These are phyloP conservation scores for Graptemys geographica DNA, from an alignment of 2,797 vertebrate species.

Conservation along the genomic window DNA sequence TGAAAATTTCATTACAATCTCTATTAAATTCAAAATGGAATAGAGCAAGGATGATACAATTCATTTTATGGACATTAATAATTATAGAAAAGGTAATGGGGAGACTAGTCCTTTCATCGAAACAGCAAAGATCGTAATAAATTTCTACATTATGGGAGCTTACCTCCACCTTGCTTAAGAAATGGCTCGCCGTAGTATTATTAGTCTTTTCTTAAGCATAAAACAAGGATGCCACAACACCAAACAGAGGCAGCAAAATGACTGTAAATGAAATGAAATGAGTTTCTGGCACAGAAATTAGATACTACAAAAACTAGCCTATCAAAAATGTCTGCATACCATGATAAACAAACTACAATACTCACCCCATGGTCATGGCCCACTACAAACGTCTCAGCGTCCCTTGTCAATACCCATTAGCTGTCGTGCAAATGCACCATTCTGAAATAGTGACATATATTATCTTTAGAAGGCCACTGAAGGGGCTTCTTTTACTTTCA, in stretches of 20 bases:
- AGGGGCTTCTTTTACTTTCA: background rate
- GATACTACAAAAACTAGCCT: background rate
- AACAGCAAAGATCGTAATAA: slow-evolving; percentile 22
- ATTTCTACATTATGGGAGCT: background rate
- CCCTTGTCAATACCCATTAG: background rate
- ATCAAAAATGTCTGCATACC: background rate
- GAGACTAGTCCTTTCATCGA: slow-evolving; percentile 7
- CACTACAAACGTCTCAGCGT: background rate
- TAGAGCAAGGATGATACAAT: slow-evolving; percentile 17
- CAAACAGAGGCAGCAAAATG: background rate
- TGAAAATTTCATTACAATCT: slow-evolving; percentile 64
- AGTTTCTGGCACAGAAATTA: background rate
- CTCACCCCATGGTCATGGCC: background rate
- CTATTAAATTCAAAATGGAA: slow-evolving; percentile 60
- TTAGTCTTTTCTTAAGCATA: slow-evolving; percentile 20
- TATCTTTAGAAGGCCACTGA: background rate
- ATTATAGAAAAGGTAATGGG: slow-evolving; percentile 16
- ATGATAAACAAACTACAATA: background rate
- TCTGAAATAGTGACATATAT: background rate
- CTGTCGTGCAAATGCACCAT: background rate
- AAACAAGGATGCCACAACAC: background rate
- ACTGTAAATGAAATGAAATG: background rate
- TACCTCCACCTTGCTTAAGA: slow-evolving; percentile 6
- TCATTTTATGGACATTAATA: slow-evolving; percentile 50
- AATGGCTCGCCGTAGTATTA: background rate